Evolutionary conservation across 1,140 invertebrate species (phyloP).

Genomic region (Tyrophagus putrescentiae): DNA sequence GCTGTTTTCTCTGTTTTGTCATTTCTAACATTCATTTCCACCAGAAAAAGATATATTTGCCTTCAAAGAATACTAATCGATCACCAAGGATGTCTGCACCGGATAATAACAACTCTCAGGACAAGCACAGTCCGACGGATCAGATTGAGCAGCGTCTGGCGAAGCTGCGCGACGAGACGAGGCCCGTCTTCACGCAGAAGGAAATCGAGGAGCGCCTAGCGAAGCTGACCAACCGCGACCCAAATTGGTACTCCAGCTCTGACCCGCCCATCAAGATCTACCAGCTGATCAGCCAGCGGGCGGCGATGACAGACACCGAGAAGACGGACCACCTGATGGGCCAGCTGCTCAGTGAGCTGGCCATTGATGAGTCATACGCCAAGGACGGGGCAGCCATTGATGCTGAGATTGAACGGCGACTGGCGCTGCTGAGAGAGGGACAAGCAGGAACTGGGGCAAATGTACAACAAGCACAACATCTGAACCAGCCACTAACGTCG

Average conservation of each 20-base stretch:
- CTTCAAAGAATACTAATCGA: too few relatives aligned
- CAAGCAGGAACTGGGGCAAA: not conserved
- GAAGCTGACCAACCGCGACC: conserved; percentile 25
- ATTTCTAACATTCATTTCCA: too few relatives aligned
- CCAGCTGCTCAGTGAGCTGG: conserved; percentile 2
- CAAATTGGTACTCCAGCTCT: conserved; percentile 19
- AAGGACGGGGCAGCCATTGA: not conserved
- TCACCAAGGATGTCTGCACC: too few relatives aligned
- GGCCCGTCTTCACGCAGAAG: not conserved
- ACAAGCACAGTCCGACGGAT: too few relatives aligned
- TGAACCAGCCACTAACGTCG: not conserved
- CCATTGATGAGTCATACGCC: not conserved
- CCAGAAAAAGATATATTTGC: too few relatives aligned
- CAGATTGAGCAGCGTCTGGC: conserved; percentile 14
- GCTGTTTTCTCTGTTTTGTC: too few relatives aligned
- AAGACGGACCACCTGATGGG: conserved; percentile 9
- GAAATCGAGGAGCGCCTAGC: conserved; percentile 26
- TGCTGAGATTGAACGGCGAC: conserved; percentile 16
- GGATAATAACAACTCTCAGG: too few relatives aligned
- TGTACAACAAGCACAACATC: not conserved
- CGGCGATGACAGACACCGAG: not conserved
- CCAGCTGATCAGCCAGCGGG: not conserved
- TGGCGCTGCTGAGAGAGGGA: not conserved
- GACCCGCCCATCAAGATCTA: conserved; percentile 24
- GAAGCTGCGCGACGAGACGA: not conserved